A percentile compares a stretch with the other conserved stretches of the same genome.
Conservation (phyloP, 2,888 invertebrate species). For the Lithophane socia region DNA sequence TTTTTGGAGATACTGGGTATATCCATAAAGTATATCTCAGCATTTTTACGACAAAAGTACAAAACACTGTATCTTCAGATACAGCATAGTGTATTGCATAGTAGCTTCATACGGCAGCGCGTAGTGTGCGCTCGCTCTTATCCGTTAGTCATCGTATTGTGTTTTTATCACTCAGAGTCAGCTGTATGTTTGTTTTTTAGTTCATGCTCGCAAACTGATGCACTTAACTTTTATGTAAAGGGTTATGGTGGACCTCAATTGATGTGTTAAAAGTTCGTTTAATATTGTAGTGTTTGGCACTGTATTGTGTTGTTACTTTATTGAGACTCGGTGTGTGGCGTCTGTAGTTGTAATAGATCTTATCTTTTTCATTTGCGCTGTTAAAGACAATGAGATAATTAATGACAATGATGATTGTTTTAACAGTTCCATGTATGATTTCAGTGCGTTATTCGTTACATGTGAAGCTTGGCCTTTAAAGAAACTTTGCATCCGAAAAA, state of each 20-base stretch:
- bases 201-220: constrained; percentile 59
- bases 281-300: constrained; percentile 9
- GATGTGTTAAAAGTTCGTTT: constrained; percentile 46
- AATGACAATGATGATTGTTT: constrained; percentile 13
- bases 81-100: neutral
- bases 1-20: neutral
- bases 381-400: neutral
- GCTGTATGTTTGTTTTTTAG: constrained; percentile 53
- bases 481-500: neutral
- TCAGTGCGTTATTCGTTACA: neutral
- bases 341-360: neutral
- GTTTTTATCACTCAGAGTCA: constrained; percentile 55
- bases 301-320: constrained; percentile 24
- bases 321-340: constrained; percentile 29
- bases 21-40: neutral
- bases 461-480: neutral
- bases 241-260: constrained; percentile 53
- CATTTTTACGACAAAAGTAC: neutral
- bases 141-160: constrained; percentile 58
- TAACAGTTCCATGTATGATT: neutral
- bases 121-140: constrained; percentile 45
- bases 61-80: neutral
- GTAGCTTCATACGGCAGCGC: neutral
- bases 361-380: neutral
- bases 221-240: constrained; percentile 57